These are phyloP conservation scores for Apodemia mormo DNA, from an alignment of 2,888 invertebrate species.

Conservation along the genomic window DNA sequence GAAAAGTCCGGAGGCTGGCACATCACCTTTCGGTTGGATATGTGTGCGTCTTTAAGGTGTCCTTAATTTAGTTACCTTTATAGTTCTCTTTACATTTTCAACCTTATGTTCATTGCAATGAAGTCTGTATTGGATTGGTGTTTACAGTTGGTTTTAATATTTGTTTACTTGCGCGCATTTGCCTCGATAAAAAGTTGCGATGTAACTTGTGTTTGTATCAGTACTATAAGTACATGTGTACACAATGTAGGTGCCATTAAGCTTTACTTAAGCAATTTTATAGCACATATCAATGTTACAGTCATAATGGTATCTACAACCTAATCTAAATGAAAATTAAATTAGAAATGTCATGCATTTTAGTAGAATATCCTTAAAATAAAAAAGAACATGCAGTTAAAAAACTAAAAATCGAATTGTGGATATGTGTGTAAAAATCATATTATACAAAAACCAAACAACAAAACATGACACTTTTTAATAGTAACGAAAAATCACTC, in stretches of 20 bases:
- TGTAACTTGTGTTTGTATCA: neutral
- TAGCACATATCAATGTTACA: neutral
- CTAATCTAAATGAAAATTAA: neutral
- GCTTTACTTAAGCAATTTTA: neutral
- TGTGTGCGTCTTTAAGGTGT: no score
- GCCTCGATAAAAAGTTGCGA: no score
- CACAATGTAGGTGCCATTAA: neutral
- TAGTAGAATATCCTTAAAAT: neutral
- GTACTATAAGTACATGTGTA: neutral
- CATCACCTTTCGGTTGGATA: no score
- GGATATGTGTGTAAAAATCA: constrained; percentile 61
- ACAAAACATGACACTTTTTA: neutral
- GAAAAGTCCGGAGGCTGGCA: no score
- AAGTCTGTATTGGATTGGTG: no score
- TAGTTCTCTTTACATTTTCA: no score
- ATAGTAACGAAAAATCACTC: neutral
- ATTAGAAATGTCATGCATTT: neutral
- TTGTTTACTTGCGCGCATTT: no score
- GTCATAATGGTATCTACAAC: neutral
- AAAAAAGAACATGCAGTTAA: constrained; percentile 26
- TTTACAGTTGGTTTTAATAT: no score
- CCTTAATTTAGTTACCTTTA: no score
- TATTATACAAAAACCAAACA: constrained; percentile 33
- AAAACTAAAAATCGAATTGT: constrained; percentile 46
- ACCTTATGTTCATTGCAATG: no score